Conservation (phyloP, 2,888 invertebrate species). For the Spodoptera littoralis region DNA sequence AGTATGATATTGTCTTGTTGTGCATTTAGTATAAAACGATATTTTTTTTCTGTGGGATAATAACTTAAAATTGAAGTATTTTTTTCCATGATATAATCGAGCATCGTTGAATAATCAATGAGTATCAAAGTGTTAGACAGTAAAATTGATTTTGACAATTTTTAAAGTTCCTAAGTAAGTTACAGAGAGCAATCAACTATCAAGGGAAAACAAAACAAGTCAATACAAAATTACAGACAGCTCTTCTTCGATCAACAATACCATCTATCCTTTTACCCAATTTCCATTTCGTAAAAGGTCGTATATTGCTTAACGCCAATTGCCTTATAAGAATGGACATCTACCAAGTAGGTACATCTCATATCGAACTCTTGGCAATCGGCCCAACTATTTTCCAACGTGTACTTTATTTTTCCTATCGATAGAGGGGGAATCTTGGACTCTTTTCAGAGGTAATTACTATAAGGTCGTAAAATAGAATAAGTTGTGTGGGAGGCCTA, state of each 20-base stretch:
- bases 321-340: conserved; percentile 44
- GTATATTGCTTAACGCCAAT: conserved; percentile 39
- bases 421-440: conserved; percentile 14
- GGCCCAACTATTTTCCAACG: conserved; percentile 32
- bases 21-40: too few relatives aligned
- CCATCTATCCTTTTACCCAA: conserved; percentile 18
- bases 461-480: conserved; percentile 15
- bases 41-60: too few relatives aligned
- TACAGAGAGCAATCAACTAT: too few relatives aligned
- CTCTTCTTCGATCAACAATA: conserved; percentile 14
- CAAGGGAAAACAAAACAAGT: conserved; percentile 5
- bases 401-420: conserved; percentile 42
- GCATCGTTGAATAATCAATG: too few relatives aligned
- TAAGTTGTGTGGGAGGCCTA: neutral
- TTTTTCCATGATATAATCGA: too few relatives aligned
- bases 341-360: conserved; percentile 27
- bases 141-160: too few relatives aligned
- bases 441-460: conserved; percentile 32
- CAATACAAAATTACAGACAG: conserved; percentile 1
- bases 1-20: too few relatives aligned
- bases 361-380: conserved; percentile 51
- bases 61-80: too few relatives aligned
- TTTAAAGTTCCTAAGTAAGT: too few relatives aligned
- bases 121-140: too few relatives aligned
- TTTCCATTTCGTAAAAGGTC: conserved; percentile 47